Evolutionary conservation across 2,888 invertebrate genomes (phyloP).

Genomic region (Girardia tigrina): DNA sequence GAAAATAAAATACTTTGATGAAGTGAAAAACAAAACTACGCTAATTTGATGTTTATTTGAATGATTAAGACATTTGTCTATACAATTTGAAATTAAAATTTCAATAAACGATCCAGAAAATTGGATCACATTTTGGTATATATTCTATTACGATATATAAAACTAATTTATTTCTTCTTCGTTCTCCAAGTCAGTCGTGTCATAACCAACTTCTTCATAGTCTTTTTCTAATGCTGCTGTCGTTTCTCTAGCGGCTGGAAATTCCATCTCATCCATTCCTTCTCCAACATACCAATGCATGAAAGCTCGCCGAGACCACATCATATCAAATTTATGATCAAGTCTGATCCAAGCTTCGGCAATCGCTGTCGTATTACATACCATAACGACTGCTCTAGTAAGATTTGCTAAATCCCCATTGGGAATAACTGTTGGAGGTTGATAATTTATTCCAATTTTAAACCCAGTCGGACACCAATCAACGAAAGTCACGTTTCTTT

Average conservation of each 20-base stretch:
- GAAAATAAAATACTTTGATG: not conserved
- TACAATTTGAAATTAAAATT: not conserved
- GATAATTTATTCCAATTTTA: slow-evolving; percentile 53
- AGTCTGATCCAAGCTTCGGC: slow-evolving; percentile 48
- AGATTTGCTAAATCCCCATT: slow-evolving; percentile 64
- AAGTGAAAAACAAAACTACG: not conserved
- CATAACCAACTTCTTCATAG: slow-evolving; percentile 51
- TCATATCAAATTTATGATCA: slow-evolving; percentile 44
- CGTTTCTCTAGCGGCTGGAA: slow-evolving; percentile 73
- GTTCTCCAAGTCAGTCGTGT: slow-evolving; percentile 48
- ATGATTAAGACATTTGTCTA: slow-evolving; percentile 1
- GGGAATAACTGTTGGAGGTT: slow-evolving; percentile 53
- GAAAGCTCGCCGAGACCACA: slow-evolving; percentile 43
- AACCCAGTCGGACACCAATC: slow-evolving; percentile 70
- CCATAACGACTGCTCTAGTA: slow-evolving; percentile 52
- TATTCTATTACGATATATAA: not conserved
- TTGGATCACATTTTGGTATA: not conserved
- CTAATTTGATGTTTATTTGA: slow-evolving; percentile 17
- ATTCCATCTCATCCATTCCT: slow-evolving; percentile 61
- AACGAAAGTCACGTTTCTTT: slow-evolving; percentile 65
- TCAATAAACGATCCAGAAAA: not conserved
- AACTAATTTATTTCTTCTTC: slow-evolving; percentile 35
- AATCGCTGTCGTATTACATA: slow-evolving; percentile 53
- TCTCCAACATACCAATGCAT: slow-evolving; percentile 52
- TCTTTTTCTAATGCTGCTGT: slow-evolving; percentile 53